These are phyloP conservation scores for Decapterus maruadsi DNA, from an alignment of 2,797 vertebrate genomes.

Conservation along the genomic window DNA sequence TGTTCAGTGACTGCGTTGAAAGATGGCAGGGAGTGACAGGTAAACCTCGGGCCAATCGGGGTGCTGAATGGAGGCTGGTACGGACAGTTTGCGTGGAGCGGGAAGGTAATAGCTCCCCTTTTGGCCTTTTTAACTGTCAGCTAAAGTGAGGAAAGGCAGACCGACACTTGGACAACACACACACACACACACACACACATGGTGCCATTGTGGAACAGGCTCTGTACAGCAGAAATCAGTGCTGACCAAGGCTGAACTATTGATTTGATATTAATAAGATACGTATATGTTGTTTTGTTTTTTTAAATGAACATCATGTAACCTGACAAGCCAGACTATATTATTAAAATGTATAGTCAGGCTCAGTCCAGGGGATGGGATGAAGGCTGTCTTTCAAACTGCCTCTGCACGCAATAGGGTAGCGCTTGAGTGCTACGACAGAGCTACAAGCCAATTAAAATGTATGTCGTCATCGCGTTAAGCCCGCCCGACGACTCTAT, in stretches of 20 bases:
- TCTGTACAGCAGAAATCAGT: conserved; percentile 1
- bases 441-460: too few species aligned
- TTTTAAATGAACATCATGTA: too few species aligned
- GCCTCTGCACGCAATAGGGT: too few species aligned
- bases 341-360: too few species aligned
- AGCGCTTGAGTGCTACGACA: too few species aligned
- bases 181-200: conserved; percentile 1
- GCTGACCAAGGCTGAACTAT: neutral
- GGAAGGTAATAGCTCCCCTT: conserved; percentile 64
- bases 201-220: conserved; percentile 17
- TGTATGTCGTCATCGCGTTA: too few species aligned
- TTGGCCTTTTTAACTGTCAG: conserved; percentile 66
- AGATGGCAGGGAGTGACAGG: conserved; percentile 49
- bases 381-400: too few species aligned
- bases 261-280: neutral
- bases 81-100: conserved; percentile 32
- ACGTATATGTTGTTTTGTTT: too few species aligned
- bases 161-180: conserved; percentile 39
- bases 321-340: too few species aligned
- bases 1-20: conserved; percentile 30
- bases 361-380: too few species aligned
- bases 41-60: conserved; percentile 47
- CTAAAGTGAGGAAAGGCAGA: conserved; percentile 69
- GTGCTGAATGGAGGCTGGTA: conserved; percentile 69
- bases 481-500: too few species aligned